phyloP scores from a whole-genome alignment of 2,888 invertebrate species.

The Harpagoxenus sublaevis region DNA sequence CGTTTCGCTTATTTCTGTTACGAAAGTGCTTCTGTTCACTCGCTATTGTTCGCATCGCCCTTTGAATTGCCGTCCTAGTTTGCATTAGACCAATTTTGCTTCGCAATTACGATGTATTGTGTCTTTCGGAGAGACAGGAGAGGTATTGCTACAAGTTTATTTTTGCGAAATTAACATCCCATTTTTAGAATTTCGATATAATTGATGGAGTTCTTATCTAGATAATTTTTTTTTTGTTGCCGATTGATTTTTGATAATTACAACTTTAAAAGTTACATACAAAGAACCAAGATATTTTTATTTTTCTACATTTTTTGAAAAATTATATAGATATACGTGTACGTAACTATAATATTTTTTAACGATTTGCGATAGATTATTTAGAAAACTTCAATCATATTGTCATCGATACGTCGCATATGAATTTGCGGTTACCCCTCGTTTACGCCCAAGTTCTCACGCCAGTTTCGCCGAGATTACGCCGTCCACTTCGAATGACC shows the following conservation, averaged over 20 bases:
- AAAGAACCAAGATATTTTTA: neutral
- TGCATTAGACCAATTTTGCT: constrained; percentile 24
- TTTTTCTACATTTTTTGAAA: neutral
- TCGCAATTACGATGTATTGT: constrained; percentile 6
- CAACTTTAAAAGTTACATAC: neutral
- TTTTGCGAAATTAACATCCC: neutral
- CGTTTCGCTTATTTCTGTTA: constrained; percentile 46
- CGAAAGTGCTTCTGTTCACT: constrained; percentile 49
- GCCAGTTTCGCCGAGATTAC: constrained; percentile 65
- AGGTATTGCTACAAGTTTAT: neutral
- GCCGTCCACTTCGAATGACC: constrained; percentile 61
- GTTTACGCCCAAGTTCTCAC: constrained; percentile 63
- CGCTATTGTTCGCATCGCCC: constrained; percentile 14
- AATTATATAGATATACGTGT: neutral
- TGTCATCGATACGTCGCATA: neutral
- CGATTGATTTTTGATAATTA: neutral
- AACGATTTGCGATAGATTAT: neutral
- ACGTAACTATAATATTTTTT: neutral
- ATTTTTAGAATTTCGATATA: neutral
- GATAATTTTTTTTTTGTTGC: neutral
- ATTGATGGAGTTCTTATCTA: neutral
- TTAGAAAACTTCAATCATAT: neutral
- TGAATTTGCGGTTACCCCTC: constrained; percentile 13
- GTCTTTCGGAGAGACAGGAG: neutral
- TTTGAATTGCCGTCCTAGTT: constrained; percentile 35